Evolutionary conservation across 2,888 invertebrate species (phyloP), one percentile per base, ranked within the genome.

Genomic region (Hyalella azteca): DNA sequence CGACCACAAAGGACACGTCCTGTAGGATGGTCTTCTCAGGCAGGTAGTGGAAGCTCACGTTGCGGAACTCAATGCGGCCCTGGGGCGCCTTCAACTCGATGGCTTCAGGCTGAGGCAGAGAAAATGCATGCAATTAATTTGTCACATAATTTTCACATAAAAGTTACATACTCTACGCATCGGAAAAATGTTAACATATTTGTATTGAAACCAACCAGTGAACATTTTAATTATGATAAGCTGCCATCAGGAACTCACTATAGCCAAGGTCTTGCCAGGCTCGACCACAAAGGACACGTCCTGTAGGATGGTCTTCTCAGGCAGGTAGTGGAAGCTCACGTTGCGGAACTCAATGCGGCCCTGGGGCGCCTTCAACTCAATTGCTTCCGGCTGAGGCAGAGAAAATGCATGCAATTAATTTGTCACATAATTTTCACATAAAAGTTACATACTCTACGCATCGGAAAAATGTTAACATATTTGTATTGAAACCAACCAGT

Each of bases 1-100:
- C 92, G 1, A 95, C 94, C 7, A 89, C 90, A 86, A 96, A 96
- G 84, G 91, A 93, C 59, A 96, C 88, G 87, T 95, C 93, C 82
- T 91, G 92, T 13, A 96, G 88, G 11, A 96, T 92, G 1, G 91
- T 88, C 81, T 92, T 90, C 87, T 95, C 95, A 0, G 94, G 93
- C 0, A 91, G 89, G 88, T 99, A 98, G 26, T 93, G 92, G 88
- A 99, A 99, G 2, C 92, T 91, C 0, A 99, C 97, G 87, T 97
- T 93, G 39, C 91, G 91, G 88, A 98, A 97, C 88, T 96, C 95
- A 40, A 99, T 92, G 73, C 87, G 85, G 48, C 90, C 90, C 78
- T 91, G 91, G 60, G 91, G 90, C 13, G 94, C 89, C 3, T 90
- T 86, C 75, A 98, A 88, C 0, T 92, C 91, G 0, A 91, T 91